These are phyloP conservation scores for Choreutis nemorana DNA, from an alignment of 2,888 invertebrate species.

Conservation along the genomic window DNA sequence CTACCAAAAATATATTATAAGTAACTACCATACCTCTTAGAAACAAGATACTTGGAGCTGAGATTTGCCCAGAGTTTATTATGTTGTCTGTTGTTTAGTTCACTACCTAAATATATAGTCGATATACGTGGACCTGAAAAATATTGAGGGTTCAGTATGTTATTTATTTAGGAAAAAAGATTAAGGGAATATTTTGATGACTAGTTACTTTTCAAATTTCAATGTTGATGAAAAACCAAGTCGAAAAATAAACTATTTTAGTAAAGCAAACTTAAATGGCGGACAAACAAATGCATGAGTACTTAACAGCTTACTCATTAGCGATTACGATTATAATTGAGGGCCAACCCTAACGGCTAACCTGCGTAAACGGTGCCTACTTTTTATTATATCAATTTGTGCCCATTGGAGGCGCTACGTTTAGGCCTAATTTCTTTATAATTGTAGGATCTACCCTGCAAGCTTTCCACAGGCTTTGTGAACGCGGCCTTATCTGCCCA, in stretches of 20 bases:
- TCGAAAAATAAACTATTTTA: too few species aligned
- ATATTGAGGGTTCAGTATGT: too few species aligned
- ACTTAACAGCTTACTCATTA: neutral
- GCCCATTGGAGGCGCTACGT: constrained; percentile 58
- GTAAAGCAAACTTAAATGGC: neutral
- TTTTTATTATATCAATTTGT: constrained; percentile 67
- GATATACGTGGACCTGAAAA: too few species aligned
- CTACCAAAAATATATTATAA: constrained; percentile 11
- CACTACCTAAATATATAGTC: neutral
- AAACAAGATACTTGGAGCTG: neutral
- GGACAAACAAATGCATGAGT: neutral
- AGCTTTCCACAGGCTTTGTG: constrained; percentile 33
- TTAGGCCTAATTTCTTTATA: constrained; percentile 62
- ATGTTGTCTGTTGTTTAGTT: neutral
- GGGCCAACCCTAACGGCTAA: constrained; percentile 13
- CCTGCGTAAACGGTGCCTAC: constrained; percentile 36
- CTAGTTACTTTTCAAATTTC: too few species aligned
- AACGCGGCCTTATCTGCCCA: constrained; percentile 48
- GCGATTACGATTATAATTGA: neutral
- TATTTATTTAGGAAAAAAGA: too few species aligned
- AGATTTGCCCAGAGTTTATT: neutral
- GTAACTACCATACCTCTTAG: constrained; percentile 14
- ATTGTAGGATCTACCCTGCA: constrained; percentile 51
- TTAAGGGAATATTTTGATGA: too few species aligned
- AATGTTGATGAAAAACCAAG: too few species aligned